These are phyloP conservation scores for Ochropleura leucogaster DNA, from an alignment of 2,888 invertebrate genomes.

Conservation along the genomic window DNA sequence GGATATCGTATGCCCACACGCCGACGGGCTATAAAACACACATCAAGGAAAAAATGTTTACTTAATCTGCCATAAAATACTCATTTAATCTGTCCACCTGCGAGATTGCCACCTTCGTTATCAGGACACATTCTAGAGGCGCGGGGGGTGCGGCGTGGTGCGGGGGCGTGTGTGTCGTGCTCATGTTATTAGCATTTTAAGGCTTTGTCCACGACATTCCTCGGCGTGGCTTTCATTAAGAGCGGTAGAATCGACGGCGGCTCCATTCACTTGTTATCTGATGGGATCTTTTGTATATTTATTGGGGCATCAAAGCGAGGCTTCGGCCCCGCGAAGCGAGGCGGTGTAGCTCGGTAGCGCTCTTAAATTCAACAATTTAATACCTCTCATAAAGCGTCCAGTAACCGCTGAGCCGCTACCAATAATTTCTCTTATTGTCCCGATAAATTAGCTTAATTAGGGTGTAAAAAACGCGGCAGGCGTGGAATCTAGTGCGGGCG, in stretches of 20 bases:
- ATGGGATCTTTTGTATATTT: slow-evolving; percentile 85
- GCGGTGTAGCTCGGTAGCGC: slow-evolving; percentile 87
- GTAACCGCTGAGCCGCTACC: slow-evolving; percentile 75
- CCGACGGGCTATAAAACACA: slow-evolving; percentile 65
- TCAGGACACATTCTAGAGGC: slow-evolving; percentile 75
- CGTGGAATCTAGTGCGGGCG: slow-evolving; percentile 86
- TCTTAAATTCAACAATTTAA: slow-evolving; percentile 85
- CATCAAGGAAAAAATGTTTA: slow-evolving; percentile 67
- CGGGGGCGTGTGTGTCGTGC: slow-evolving; percentile 59
- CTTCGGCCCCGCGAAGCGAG: slow-evolving; percentile 48
- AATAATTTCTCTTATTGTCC: slow-evolving; percentile 89
- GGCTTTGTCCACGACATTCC: slow-evolving; percentile 78
- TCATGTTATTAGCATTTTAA: slow-evolving; percentile 79
- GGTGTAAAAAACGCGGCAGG: slow-evolving; percentile 87
- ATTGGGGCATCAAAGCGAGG: slow-evolving; percentile 81
- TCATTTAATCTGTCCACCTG: slow-evolving; percentile 77
- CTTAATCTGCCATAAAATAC: slow-evolving; percentile 79
- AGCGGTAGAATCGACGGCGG: slow-evolving; percentile 66
- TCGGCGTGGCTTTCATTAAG: slow-evolving; percentile 75
- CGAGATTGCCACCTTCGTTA: slow-evolving; percentile 78
- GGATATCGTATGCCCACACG: slow-evolving; percentile 51
- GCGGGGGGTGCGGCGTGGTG: slow-evolving; percentile 13
- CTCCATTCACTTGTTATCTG: slow-evolving; percentile 79
- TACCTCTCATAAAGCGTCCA: slow-evolving; percentile 87
- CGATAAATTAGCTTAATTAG: slow-evolving; percentile 90